Evolutionary conservation across 30 jellyfish, hydroid and myxozoan species (phyloP).

Genomic region (Chironex yamaguchii): DNA sequence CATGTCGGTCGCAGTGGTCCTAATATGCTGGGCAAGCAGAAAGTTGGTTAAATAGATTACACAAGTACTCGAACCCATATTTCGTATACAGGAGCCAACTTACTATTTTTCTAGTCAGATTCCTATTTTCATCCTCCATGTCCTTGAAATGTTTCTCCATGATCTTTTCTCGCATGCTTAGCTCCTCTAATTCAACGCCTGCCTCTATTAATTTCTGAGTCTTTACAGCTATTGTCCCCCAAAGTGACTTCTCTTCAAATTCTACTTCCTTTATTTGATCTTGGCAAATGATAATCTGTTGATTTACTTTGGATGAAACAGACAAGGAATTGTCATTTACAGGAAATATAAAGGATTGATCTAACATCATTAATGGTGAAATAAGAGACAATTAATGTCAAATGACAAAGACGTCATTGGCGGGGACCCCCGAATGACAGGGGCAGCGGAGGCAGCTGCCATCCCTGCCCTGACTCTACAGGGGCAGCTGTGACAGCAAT

Average conservation of each 20-base stretch:
- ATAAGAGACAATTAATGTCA: too few species aligned
- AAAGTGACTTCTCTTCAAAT: not conserved
- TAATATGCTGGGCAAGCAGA: too few species aligned
- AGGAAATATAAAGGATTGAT: too few species aligned
- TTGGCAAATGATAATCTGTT: not conserved
- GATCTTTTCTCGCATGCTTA: not conserved
- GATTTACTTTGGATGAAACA: too few species aligned
- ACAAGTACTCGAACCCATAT: too few species aligned
- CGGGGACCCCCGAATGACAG: constrained; percentile 25
- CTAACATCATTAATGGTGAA: too few species aligned
- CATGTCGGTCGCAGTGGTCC: too few species aligned
- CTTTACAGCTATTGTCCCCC: not conserved
- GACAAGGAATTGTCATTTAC: too few species aligned
- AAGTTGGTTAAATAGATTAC: too few species aligned
- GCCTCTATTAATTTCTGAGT: not conserved
- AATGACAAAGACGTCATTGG: too few species aligned
- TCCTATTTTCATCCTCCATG: not conserved
- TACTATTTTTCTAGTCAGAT: not conserved
- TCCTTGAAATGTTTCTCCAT: not conserved
- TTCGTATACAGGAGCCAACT: too few species aligned
- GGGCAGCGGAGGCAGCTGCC: constrained; percentile 23
- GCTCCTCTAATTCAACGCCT: not conserved
- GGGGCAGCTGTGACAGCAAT: constrained; percentile 5
- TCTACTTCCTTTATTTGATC: not conserved
- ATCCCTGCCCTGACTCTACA: constrained; percentile 10